Conservation (phyloP, 2,797 vertebrate genomes). For the Enteromius trimaculatus region DNA sequence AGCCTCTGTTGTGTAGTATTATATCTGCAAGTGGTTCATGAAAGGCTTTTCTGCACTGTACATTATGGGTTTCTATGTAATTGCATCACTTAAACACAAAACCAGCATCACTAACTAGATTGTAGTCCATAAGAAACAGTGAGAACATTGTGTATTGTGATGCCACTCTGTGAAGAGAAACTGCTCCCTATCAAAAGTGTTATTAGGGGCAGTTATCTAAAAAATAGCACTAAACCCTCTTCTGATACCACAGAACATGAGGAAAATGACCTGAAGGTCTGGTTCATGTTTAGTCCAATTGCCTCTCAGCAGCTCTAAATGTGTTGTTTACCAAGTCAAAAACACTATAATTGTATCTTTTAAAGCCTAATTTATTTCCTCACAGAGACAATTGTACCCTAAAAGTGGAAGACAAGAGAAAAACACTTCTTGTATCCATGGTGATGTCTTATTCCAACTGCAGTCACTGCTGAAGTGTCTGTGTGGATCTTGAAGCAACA, state of each 20-base stretch:
- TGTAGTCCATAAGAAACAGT: not conserved
- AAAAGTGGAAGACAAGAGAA: conserved; percentile 29
- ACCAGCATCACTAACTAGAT: conserved; percentile 4
- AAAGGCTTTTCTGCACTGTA: not conserved
- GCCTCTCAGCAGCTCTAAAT: conserved; percentile 49
- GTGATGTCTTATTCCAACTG: conserved; percentile 37
- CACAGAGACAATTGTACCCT: conserved; percentile 32
- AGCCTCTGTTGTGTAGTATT: not conserved
- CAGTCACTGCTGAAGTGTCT: conserved; percentile 10
- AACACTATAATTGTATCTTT: conserved; percentile 43
- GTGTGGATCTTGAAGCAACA: conserved; percentile 15
- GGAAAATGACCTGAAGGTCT: conserved; percentile 39
- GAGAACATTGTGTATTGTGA: conserved; percentile 20
- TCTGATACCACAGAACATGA: conserved; percentile 19
- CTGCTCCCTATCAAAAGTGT: conserved; percentile 16
- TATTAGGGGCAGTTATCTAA: conserved; percentile 45
- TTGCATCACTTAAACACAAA: conserved; percentile 5
- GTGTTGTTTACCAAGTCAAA: conserved; percentile 56
- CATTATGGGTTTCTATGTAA: not conserved
- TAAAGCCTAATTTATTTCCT: conserved; percentile 35
- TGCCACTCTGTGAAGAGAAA: conserved; percentile 10
- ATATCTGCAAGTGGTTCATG: not conserved
- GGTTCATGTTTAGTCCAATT: conserved; percentile 48
- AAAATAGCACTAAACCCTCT: conserved; percentile 41
- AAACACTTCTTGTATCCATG: conserved; percentile 50